Base-by-base conservation (phyloP, 2,113 vertebrate species). In the Columba janthina region DNA sequence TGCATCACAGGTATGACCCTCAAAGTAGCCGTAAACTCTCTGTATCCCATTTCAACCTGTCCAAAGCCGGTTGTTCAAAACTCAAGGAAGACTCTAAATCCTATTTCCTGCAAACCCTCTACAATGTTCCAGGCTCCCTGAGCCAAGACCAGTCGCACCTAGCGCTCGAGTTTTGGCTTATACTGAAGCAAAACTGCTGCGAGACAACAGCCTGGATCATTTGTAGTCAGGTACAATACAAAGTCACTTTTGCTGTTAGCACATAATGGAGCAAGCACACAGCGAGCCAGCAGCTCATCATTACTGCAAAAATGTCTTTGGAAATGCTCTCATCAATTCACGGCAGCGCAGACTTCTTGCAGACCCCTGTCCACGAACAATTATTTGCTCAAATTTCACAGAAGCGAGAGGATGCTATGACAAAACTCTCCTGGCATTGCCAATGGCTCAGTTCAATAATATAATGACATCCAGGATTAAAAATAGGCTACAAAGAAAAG, bases 361-460 rank as follows among this genome's bases (percentile, higher is more conserved):
- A 96, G 94, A 84, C 93, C 88, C 93, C 86, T 89, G 89, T 88
- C 97, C 92, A 86, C 0, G 56, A 97, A 95, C 96, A 97, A 96
- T 97, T 97, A 96, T 97, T 98, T 95, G 93, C 96, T 97, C 90
- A 94, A 96, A 95, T 97, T 96, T 97, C 96, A 96, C 70, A 62
- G 95, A 97, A 96, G 93, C 90, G 78, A 88, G 88, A 96, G 85
- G 92, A 96, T 91, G 91, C 93, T 90, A 90, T 31, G 88, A 97
- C 92, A 97, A 97, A 98, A 96, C 89, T 97, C 93, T 94, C 91
- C 31, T 31, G 88, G 91, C 95, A 80, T 83, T 91, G 95, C 93
- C 93, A 96, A 76, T 1, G 13, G 91, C 94, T 93, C 87, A 83
- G 93, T 96, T 98, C 94, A 93, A 85, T 97, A 97, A 97, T 73